Evolutionary conservation across 2,888 invertebrate species (phyloP), one percentile per base, ranked within the genome.

Genomic region (Dynastes grantii): DNA sequence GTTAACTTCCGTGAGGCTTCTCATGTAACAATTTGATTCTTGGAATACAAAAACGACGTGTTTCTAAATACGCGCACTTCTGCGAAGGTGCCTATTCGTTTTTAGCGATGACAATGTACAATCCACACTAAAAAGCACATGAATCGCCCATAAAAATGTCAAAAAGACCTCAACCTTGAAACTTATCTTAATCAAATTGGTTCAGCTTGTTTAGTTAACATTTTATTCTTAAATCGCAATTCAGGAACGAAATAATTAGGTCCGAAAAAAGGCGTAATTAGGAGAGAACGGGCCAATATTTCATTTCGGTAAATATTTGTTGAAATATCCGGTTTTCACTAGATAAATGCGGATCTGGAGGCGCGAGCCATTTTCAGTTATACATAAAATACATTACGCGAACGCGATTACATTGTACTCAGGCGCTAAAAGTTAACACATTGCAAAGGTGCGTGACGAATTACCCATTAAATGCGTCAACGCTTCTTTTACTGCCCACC

Each of bases 251-350:
- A 53, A 58, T 58, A 22, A 58, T 58, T 58, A 27, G 32, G 45
- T 22, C 22, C 22, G 5, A 58, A 55, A 58, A 58, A 58, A 27
- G 22, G 5, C 22, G 22, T 5, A 58, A 58, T 58, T 22, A 58
- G 22, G 22, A 45, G 45, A 11, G 45, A 58, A 58, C n/a, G 40
- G n/a, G 65, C 22, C n/a, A 67, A 67, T 67, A 67, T 67, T 67
- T 67, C 6, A 45, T 8, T 22, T 9, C 45, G 32, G 55, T 55
- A 71, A 71, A 71, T 55, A 71, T 71, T 71, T 71, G 58, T 58
- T 55, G 55, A 55, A 13, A 40, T 58, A 55, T 58, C 58, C 71
- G 58, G 71, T 71, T 71, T 71, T 37, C 37, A n/a, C 55, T 58
- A 53, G 71, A 71, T 71, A 58, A 32, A 71, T 71, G n/a, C 45